Evolutionary conservation across 64 coral and sea anemone genomes (phyloP), one percentile per base, ranked within the genome.

Genomic region (Trachythela sp.): DNA sequence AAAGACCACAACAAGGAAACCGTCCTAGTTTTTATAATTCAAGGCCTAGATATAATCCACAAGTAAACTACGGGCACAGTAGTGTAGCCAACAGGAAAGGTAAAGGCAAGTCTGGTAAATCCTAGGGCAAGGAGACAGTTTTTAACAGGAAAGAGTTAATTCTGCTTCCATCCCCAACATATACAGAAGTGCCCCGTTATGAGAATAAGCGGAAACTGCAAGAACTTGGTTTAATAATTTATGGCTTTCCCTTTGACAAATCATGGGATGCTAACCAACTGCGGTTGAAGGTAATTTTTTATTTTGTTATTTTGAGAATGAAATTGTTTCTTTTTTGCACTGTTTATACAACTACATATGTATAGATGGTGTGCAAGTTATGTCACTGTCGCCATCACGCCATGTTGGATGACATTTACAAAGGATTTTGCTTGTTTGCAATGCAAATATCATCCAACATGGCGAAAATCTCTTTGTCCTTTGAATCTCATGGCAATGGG

Each of bases 231-330:
- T 26, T 91, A 8, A 91, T 91, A 67, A 13, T 91, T 59, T 83
- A 91, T 91, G 50, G 83, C 0, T 91, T 91, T 83, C 89, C 89
- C 2, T 58, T 91, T 3, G 89, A 91, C 20, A 91, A 85, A 68
- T 40, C 33, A 32, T 91, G 89, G 84, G 40, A 91, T 58, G 54
- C 59, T 17, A 85, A 42, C 39, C 49, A 91, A 85, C 89, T 91
- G 9, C 83, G 60, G 2, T 14, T 91, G 36, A 91, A 85, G 89
- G 83, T 91, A 84, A 6, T 45, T 45, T 45, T n/a, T n/a, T n/a
- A n/a, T n/a, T n/a, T n/a, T 52, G 49, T 20, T 20, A 26, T n/a
- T 20, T 64, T 24, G 24, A 24, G 8, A n/a, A 64, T 64, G 56
- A n/a, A 64, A 22, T 64, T 64, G 56, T 64, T 18, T 64, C 22